Evolutionary conservation across 2,888 invertebrate genomes (phyloP).

Genomic region (Drosophila austrosaltans): DNA sequence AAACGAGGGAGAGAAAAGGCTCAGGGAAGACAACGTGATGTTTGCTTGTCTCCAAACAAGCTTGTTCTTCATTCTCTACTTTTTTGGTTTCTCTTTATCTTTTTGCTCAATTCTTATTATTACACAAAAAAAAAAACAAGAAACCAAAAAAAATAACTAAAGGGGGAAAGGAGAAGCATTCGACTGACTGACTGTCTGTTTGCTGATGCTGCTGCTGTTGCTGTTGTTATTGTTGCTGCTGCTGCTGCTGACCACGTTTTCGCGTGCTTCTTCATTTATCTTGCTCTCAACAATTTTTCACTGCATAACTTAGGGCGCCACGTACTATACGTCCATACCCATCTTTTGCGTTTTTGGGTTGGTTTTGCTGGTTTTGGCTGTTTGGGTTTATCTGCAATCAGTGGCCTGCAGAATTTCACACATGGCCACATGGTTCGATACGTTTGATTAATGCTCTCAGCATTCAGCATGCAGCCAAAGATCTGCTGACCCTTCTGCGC

Average conservation of each 20-base stretch:
- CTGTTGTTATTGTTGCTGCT: slow-evolving; percentile 17
- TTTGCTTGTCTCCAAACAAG: slow-evolving; percentile 64
- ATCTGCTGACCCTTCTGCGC: slow-evolving; percentile 23
- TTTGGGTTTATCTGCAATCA: slow-evolving; percentile 61
- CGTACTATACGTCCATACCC: slow-evolving; percentile 40
- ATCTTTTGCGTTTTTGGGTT: background rate
- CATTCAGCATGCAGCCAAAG: slow-evolving; percentile 23
- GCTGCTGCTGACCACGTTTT: slow-evolving; percentile 66
- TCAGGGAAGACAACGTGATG: slow-evolving; percentile 53
- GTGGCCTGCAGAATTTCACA: slow-evolving; percentile 67
- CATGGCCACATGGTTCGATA: slow-evolving; percentile 68
- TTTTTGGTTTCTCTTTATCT: slow-evolving; percentile 33
- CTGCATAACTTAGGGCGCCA: slow-evolving; percentile 74
- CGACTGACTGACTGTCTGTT: slow-evolving; percentile 9
- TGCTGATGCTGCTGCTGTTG: slow-evolving; percentile 31
- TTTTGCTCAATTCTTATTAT: slow-evolving; percentile 47
- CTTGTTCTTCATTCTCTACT: slow-evolving; percentile 31
- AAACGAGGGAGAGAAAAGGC: slow-evolving; percentile 4
- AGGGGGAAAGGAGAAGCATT: background rate
- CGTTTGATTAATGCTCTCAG: slow-evolving; percentile 69
- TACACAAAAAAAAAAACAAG: slow-evolving; percentile 25
- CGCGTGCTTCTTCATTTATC: slow-evolving; percentile 61
- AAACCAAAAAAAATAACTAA: background rate
- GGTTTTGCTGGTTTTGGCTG: slow-evolving; percentile 6
- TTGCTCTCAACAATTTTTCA: slow-evolving; percentile 69